phyloP scores from a whole-genome alignment of 2,888 invertebrate species.

The Lepas anatifera region DNA sequence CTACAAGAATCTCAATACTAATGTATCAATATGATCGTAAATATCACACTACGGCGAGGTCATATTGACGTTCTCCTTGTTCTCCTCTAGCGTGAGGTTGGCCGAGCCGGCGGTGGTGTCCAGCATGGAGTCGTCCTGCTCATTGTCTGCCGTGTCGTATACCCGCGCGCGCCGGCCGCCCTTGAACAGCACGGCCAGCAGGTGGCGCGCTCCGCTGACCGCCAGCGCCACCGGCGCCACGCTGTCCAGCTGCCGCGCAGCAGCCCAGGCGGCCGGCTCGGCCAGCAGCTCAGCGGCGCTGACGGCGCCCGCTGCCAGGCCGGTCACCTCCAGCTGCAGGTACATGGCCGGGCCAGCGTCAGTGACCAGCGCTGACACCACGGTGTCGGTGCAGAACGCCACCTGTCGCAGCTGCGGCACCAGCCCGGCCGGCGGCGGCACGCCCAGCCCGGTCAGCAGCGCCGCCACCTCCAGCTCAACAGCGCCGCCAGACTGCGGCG shows the following conservation, averaged over 20 bases:
- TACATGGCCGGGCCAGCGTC: not conserved
- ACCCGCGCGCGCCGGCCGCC: slow-evolving; percentile 66
- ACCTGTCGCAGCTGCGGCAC: not conserved
- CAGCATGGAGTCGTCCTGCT: slow-evolving; percentile 53
- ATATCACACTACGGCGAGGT: too few relatives aligned
- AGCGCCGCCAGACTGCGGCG: too few relatives aligned
- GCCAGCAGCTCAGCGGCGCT: too few relatives aligned
- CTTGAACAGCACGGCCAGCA: slow-evolving; percentile 71
- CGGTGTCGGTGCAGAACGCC: not conserved
- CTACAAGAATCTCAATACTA: too few relatives aligned
- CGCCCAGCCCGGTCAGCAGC: not conserved
- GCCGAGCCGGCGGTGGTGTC: not conserved
- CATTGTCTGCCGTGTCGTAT: slow-evolving; percentile 87
- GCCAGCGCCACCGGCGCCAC: slow-evolving; percentile 56
- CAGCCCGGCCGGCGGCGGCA: not conserved
- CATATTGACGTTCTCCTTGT: slow-evolving; percentile 3
- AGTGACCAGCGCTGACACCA: not conserved
- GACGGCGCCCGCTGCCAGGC: not conserved
- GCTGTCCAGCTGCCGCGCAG: slow-evolving; percentile 48
- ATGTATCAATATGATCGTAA: too few relatives aligned
- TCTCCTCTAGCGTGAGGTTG: not conserved
- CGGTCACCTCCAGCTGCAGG: not conserved
- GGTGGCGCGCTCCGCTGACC: slow-evolving; percentile 71
- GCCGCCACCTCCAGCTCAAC: not conserved
- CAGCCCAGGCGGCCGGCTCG: not conserved